Conservation (phyloP, 2,888 invertebrate species). For the Metalampra italica region DNA sequence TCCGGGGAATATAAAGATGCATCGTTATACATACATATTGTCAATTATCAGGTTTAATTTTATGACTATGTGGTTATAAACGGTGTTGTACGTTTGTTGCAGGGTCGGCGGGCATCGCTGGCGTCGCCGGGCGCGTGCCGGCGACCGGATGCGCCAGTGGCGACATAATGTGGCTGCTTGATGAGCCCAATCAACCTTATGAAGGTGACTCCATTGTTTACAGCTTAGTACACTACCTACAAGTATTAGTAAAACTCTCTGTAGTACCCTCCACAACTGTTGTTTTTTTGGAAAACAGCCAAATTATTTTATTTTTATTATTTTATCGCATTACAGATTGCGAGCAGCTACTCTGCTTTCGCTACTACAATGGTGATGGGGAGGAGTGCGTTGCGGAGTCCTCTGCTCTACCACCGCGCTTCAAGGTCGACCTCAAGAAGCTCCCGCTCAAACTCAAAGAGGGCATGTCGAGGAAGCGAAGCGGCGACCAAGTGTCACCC, state of each 20-base stretch:
- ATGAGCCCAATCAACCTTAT: constrained; percentile 81
- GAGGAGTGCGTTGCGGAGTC: constrained; percentile 82
- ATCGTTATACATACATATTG: not conserved
- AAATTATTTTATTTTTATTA: too few relatives aligned
- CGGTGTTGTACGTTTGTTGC: constrained; percentile 32
- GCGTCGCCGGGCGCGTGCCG: constrained; percentile 71
- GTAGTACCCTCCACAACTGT: too few relatives aligned
- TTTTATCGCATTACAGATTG: constrained; percentile 74
- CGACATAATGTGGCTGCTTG: constrained; percentile 84
- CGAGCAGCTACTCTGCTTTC: constrained; percentile 83
- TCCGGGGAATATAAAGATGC: not conserved
- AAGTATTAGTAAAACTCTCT: too few relatives aligned
- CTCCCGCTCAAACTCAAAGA: constrained; percentile 76
- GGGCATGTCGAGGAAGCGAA: constrained; percentile 69
- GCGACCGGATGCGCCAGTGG: constrained; percentile 78
- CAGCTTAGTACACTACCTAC: not conserved
- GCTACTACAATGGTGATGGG: constrained; percentile 82
- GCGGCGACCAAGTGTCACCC: constrained; percentile 67
- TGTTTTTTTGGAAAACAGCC: too few relatives aligned
- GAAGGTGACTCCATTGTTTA: constrained; percentile 68
- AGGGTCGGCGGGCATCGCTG: constrained; percentile 54
- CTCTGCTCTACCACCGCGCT: constrained; percentile 59
- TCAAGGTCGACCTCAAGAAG: constrained; percentile 79
- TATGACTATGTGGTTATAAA: not conserved
- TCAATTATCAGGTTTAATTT: not conserved